phyloP scores from a whole-genome alignment of 2,113 vertebrate species.

The Sialia sialis region DNA sequence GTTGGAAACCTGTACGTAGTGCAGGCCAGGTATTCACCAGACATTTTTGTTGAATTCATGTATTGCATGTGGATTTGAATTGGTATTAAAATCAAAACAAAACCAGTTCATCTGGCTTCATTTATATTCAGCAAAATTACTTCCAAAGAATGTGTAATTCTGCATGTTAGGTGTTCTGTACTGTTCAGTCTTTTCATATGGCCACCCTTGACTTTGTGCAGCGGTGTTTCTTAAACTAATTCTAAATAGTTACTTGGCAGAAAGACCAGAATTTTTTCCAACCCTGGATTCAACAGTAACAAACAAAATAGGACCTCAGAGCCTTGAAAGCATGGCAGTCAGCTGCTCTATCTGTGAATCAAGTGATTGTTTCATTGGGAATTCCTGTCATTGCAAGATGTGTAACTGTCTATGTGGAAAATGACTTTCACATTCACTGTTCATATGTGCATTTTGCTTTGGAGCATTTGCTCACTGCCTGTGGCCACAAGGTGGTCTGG shows the following conservation, averaged over 20 bases:
- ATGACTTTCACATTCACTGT: not conserved
- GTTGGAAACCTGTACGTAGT: not conserved
- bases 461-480: not conserved
- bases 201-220: not conserved
- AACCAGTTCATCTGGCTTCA: not conserved
- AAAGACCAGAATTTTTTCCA: not conserved
- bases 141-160: not conserved
- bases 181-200: not conserved
- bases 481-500: not conserved
- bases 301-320: not conserved
- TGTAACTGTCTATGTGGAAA: not conserved
- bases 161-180: not conserved
- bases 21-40: not conserved
- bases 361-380: not conserved
- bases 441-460: not conserved
- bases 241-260: not conserved
- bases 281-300: not conserved
- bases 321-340: not conserved
- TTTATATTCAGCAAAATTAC: not conserved
- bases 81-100: not conserved
- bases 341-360: not conserved
- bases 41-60: not conserved
- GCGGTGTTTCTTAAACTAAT: not conserved
- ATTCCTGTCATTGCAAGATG: not conserved
- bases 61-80: not conserved